Percentiles rank a stretch among this genome's conserved stretches.
Evolutionary conservation across 2,888 invertebrate genomes (phyloP).

Genomic region (Pheosia tremula): DNA sequence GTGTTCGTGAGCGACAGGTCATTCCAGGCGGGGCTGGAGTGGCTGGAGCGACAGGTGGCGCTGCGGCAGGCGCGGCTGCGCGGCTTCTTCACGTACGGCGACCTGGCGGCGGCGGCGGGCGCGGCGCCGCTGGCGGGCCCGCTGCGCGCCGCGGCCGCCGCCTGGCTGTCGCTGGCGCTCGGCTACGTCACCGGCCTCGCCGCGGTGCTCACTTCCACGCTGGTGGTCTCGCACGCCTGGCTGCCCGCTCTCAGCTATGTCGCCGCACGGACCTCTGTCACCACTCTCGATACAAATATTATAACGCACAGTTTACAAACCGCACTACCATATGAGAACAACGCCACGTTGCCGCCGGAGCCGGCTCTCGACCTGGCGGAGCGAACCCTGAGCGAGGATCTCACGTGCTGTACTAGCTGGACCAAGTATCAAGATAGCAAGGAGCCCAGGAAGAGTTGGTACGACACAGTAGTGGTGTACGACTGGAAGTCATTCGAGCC

Average conservation of each 20-base stretch:
- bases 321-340: constrained; percentile 32
- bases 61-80: constrained; percentile 88
- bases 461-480: constrained; percentile 42
- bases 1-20: constrained; percentile 90
- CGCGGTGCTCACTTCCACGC: constrained; percentile 52
- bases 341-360: constrained; percentile 32
- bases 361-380: constrained; percentile 31
- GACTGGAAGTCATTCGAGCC: constrained; percentile 57
- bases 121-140: constrained; percentile 65
- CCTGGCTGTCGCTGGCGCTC: constrained; percentile 39
- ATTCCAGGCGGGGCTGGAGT: constrained; percentile 89
- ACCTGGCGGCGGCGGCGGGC: constrained; percentile 85
- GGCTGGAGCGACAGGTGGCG: constrained; percentile 90
- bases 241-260: constrained; percentile 31
- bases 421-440: constrained; percentile 42
- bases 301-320: constrained; percentile 33
- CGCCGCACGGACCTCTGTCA: constrained; percentile 30
- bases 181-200: constrained; percentile 40
- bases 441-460: constrained; percentile 42
- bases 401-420: constrained; percentile 65
- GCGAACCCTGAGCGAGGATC: constrained; percentile 24
- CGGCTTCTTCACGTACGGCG: constrained; percentile 94
- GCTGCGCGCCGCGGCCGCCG: constrained; percentile 32
- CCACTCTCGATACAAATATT: constrained; percentile 28
- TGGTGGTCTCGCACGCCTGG: constrained; percentile 44